These are phyloP conservation scores for Lepidocyrtinus sp. DNA, from an alignment of 2,888 invertebrate species.

Conservation along the genomic window DNA sequence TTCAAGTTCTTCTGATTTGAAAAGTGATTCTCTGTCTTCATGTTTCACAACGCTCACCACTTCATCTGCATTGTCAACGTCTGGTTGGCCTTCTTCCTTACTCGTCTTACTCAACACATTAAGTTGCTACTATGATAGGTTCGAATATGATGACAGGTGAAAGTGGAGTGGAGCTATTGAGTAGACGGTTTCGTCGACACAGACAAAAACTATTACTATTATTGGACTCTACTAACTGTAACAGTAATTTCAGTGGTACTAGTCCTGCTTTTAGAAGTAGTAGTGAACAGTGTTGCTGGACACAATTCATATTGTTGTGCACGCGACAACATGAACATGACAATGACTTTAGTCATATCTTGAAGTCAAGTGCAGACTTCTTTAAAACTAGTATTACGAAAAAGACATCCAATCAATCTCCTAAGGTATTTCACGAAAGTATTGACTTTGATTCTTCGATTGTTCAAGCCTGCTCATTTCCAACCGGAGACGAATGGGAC, in stretches of 20 bases:
- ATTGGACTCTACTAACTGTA: constrained; percentile 1
- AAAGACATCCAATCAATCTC: neutral
- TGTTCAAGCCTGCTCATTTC: no score
- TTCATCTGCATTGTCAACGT: neutral
- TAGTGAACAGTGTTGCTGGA: constrained; percentile 25
- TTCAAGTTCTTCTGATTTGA: neutral
- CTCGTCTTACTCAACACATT: constrained; percentile 37
- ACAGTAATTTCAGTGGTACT: no score
- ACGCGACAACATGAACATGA: neutral
- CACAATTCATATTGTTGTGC: constrained; percentile 45
- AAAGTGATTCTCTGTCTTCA: neutral
- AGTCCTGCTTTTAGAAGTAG: neutral
- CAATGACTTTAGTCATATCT: no score
- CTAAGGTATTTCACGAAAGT: constrained; percentile 15
- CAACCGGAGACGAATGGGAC: no score
- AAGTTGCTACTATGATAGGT: constrained; percentile 56
- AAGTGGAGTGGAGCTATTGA: constrained; percentile 40
- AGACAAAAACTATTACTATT: constrained; percentile 49
- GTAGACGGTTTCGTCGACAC: constrained; percentile 55
- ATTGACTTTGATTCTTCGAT: constrained; percentile 25
- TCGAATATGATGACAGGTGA: constrained; percentile 58
- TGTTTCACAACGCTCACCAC: neutral
- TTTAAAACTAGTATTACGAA: constrained; percentile 5
- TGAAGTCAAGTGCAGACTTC: neutral
- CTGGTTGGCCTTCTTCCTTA: constrained; percentile 14